phyloP scores from a whole-genome alignment of 35 echinoderm and acorn worm genomes.

The Stichopus chloronotus region DNA sequence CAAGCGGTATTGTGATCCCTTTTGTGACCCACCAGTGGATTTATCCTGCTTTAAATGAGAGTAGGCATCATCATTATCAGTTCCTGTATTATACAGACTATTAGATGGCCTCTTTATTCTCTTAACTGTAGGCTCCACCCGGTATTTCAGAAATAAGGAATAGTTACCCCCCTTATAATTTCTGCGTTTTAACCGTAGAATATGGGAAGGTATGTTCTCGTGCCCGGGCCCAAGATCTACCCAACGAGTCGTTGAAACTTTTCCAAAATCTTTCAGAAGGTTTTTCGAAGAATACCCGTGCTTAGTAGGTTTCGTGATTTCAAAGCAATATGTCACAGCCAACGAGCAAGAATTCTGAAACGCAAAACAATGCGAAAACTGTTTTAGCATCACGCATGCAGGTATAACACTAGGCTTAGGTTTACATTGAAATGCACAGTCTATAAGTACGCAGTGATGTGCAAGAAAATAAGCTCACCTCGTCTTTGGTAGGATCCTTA shows the following conservation, averaged over 20 bases:
- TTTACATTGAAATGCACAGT: no score
- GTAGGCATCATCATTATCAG: background rate
- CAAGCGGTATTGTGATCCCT: background rate
- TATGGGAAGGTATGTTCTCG: background rate
- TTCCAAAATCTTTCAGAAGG: conserved; percentile 15
- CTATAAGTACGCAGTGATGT: no score
- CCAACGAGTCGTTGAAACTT: background rate
- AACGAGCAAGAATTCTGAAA: no score
- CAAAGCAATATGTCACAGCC: no score
- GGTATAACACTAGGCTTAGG: no score
- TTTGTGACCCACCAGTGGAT: background rate
- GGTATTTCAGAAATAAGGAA: background rate
- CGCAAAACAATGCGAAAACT: no score
- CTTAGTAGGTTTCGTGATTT: no score
- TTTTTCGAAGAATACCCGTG: background rate
- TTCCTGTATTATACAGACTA: background rate
- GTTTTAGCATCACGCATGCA: no score
- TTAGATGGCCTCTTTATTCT: background rate
- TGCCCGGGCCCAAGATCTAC: background rate
- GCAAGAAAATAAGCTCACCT: no score
- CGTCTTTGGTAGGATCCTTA: no score
- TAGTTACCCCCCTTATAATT: background rate
- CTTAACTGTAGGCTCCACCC: background rate
- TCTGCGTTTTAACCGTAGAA: background rate
- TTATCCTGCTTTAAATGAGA: background rate